Evolutionary conservation across 2,113 vertebrate species (phyloP), one percentile per base, ranked within the genome.

Genomic region (Podarcis cretensis): DNA sequence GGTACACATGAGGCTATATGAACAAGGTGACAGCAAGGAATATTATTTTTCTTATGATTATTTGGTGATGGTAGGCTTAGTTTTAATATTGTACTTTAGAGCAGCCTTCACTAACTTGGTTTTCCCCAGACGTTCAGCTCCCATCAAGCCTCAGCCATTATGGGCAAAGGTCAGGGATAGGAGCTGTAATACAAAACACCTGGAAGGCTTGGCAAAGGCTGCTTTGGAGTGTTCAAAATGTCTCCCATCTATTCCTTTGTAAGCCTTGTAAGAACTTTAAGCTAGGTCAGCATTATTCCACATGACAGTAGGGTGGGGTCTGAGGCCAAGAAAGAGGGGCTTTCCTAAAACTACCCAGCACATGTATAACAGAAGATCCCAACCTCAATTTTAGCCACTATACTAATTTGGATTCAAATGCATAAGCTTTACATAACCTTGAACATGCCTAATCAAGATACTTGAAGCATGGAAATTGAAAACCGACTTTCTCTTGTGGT

Each of bases 381-480:
- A 81, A 32, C 54, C 32, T 37, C 3, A 23, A 43, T 32, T n/a
- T 81, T 32, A 32, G n/a, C 6, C 6, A 35, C n/a, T 32, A 32
- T n/a, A 32, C 6, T 32, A 30, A 7, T 81, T 81, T 81, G 35
- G 54, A 21, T 35, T 81, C 57, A 7, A 63, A 5, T 79, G 89
- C 94, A 40, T 90, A 84, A 73, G 76, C 77, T 69, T 81, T 92
- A 87, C 74, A 68, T 85, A 86, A 74, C 84, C 7, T 43, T 43
- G 83, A 75, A 54, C 48, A 54, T 12, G 9, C 48, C 48, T 54
- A 54, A 54, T 77, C 85, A 87, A 71, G 32, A 89, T 87, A n/a
- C 85, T 92, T 83, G 48, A 32, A 93, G 1, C 94, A 88, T 90
- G 87, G 89, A 92, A 83, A 79, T 16, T 2, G 14, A 0, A 89